Conservation (phyloP, 2,113 vertebrate species). For the Percopsis transmontana region DNA sequence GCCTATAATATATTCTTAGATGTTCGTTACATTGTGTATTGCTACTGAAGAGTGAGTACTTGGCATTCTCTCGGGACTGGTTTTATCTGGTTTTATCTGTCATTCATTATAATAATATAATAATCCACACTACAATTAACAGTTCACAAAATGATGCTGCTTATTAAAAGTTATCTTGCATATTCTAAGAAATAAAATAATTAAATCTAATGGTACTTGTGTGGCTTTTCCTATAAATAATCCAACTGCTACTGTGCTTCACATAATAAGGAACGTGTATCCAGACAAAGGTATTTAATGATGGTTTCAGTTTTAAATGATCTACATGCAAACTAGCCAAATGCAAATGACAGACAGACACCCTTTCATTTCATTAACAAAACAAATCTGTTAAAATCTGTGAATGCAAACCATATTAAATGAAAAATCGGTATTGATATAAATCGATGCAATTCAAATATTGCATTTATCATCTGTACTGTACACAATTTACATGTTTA, state of each 20-base stretch:
- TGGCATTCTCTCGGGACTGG: neutral
- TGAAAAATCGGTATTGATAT: constrained; percentile 65
- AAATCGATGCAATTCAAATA: constrained; percentile 79
- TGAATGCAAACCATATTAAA: constrained; percentile 55
- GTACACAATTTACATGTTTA: constrained; percentile 65
- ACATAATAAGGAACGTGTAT: no score
- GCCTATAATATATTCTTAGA: neutral
- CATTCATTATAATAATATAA: constrained; percentile 1
- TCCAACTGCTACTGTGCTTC: neutral
- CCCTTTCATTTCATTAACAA: no score
- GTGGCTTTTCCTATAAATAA: neutral
- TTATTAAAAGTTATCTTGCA: constrained; percentile 10
- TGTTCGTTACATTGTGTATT: neutral
- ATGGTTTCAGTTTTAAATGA: no score
- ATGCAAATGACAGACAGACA: no score
- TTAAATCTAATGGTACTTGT: constrained; percentile 50
- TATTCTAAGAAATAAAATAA: constrained; percentile 28
- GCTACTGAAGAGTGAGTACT: neutral
- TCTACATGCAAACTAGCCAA: no score
- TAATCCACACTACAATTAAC: constrained; percentile 15
- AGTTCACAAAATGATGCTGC: neutral
- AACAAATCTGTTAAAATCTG: constrained; percentile 52
- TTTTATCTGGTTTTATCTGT: neutral
- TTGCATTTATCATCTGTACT: constrained; percentile 66
- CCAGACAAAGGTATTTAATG: no score